A percentile compares a stretch with the other conserved stretches of the same genome.
Conservation (phyloP, 2,113 vertebrate genomes). For the Budorcas taxicolor region DNA sequence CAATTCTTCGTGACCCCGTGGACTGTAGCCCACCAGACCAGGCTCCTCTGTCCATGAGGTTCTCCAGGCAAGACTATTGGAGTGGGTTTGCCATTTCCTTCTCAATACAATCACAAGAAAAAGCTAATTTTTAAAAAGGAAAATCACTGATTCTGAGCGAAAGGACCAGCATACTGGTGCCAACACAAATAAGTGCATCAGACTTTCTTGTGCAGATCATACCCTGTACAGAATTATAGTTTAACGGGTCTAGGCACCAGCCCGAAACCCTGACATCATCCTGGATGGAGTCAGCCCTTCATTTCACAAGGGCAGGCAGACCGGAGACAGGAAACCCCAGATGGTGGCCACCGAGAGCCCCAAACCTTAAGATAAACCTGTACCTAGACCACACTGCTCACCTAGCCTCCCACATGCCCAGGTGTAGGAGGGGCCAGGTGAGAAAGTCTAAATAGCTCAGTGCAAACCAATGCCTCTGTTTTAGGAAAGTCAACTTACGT, state of each 20-base stretch:
- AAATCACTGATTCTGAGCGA: neutral
- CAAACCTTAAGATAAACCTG: fast-evolving
- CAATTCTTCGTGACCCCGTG: neutral
- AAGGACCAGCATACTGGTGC: too few relatives aligned
- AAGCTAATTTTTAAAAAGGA: neutral
- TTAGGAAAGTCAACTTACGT: neutral
- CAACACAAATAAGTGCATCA: fast-evolving
- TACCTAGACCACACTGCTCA: too few relatives aligned
- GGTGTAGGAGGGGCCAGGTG: fast-evolving
- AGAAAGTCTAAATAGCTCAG: neutral
- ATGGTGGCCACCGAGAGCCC: fast-evolving
- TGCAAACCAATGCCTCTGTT: neutral
- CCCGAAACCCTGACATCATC: too few relatives aligned
- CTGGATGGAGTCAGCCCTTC: neutral
- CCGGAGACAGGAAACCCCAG: neutral
- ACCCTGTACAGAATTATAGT: too few relatives aligned
- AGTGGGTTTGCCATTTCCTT: neutral
- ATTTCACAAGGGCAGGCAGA: neutral
- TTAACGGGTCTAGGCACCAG: neutral
- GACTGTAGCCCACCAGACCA: neutral
- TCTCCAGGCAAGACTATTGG: neutral
- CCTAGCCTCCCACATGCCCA: neutral
- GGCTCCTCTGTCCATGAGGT: neutral
- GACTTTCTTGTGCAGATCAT: neutral
- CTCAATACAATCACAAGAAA: neutral